Conservation (phyloP, 92 coral and sea anemone genomes). For the Pocillopora meandrina region DNA sequence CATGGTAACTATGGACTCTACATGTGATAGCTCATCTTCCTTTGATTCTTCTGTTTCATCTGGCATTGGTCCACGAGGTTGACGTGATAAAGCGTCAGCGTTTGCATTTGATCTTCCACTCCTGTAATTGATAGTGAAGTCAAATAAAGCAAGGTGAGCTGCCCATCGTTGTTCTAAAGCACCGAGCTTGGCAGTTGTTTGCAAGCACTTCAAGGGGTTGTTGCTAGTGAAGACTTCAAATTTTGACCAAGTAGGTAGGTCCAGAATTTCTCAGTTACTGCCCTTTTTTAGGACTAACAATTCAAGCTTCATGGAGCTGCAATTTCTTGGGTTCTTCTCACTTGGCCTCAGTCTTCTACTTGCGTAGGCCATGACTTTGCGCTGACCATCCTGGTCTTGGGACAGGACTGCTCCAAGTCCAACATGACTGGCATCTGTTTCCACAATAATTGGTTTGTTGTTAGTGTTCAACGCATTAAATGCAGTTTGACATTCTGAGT, state of each 20-base stretch:
- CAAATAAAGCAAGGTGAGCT: conserved; percentile 59
- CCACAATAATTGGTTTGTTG: conserved; percentile 41
- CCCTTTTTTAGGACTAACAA: conserved; percentile 39
- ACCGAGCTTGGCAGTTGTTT: conserved; percentile 51
- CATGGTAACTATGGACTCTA: not conserved
- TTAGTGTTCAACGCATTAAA: not conserved
- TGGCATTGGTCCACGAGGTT: not conserved
- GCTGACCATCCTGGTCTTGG: conserved; percentile 49
- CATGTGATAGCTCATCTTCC: not conserved
- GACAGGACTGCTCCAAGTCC: conserved; percentile 67
- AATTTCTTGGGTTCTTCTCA: conserved; percentile 58
- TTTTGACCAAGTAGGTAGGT: conserved; percentile 50
- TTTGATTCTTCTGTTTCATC: not conserved
- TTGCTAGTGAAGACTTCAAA: conserved; percentile 55
- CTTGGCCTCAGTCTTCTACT: conserved; percentile 60
- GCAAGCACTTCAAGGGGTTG: conserved; percentile 60
- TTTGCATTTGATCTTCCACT: conserved; percentile 53
- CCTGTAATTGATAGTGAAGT: conserved; percentile 49
- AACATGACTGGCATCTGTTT: conserved; percentile 43
- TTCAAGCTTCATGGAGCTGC: conserved; percentile 61
- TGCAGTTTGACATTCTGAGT: not conserved
- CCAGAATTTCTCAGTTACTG: conserved; percentile 64
- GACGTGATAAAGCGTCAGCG: conserved; percentile 60
- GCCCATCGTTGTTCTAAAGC: conserved; percentile 75
- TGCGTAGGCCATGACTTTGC: conserved; percentile 64